These are phyloP conservation scores for Drosophila aff. DNA, from an alignment of 1,140 invertebrate genomes.

Conservation along the genomic window DNA sequence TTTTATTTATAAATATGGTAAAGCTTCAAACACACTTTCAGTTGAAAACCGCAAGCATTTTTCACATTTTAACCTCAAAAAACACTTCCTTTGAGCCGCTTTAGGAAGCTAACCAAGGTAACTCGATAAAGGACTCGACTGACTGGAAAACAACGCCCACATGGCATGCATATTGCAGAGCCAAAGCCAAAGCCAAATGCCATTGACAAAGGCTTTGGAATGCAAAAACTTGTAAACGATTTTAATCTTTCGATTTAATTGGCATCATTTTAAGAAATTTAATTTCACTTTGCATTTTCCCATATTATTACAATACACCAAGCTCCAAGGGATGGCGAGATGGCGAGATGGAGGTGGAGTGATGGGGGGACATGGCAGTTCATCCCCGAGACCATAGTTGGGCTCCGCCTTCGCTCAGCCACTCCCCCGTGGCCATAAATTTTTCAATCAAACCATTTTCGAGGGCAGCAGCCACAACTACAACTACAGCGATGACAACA, in stretches of 20 bases:
- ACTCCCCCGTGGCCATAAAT: conserved; percentile 59
- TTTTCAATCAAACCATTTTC: conserved; percentile 81
- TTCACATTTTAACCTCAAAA: not conserved
- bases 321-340: not conserved
- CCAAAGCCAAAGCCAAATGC: not conserved
- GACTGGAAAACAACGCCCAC: not conserved
- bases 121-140: conserved; percentile 16
- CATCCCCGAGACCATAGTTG: conserved; percentile 8
- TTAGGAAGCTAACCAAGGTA: not conserved
- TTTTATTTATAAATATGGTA: not conserved
- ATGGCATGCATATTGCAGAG: not conserved
- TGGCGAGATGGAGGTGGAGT: not conserved
- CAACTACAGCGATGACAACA: conserved; percentile 31
- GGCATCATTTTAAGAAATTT: conserved; percentile 78
- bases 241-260: conserved; percentile 78
- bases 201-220: conserved; percentile 1
- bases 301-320: conserved; percentile 63
- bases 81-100: not conserved
- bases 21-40: not conserved
- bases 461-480: conserved; percentile 20
- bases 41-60: not conserved
- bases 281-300: conserved; percentile 70
- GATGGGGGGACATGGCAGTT: not conserved
- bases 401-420: conserved; percentile 25
- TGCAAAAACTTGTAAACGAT: conserved; percentile 53